Base-by-base conservation (phyloP, 2,113 vertebrate species). In the Probosciger aterrimus region DNA sequence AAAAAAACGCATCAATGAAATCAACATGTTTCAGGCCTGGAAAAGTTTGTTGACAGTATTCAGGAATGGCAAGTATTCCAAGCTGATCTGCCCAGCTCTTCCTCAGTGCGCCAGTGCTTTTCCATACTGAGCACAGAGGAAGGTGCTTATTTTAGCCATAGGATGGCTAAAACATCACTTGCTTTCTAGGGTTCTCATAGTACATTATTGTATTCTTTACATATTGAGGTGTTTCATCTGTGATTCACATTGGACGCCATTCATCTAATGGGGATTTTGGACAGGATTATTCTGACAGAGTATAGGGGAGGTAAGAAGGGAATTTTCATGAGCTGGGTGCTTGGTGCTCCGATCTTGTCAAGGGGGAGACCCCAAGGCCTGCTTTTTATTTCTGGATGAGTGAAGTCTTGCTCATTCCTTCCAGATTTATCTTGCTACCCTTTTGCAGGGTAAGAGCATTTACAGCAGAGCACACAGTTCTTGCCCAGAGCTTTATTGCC, bases 401-500 rank as follows among this genome's bases (percentile, higher is more conserved):
- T 47, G 30, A 78, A 87, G 8, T 52, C 49, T 80, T 62, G 35
- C 64, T 88, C 14, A 12, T 71, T 76, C 52, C 78, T 82, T 89
- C 50, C 68, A 77, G 71, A 52, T 90, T 76, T 91, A 44, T 41
- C 82, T 95, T 71, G 24, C 25, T 71, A 9, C 47, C 47, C 12
- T 19, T 84, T 73, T 60, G 18, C 65, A 84, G 81, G 60, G 18
- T 65, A 91, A 76, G 43, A 95, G 57, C 62, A 18, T 69, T 93
- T 88, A 52, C 75, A 83, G 73, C 55, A 96, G 92, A 92, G 77
- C 82, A 80, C 33, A 19, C 23, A 75, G 67, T 90, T 90, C 86
- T 90, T 77, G 67, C 85, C 86, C 88, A 82, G 81, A 83, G 86
- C 76, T 90, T 39, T 49, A 74, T 82, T 53, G 74, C 90, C 53